Percentiles rank a stretch among this genome's conserved stretches.
phyloP scores from a whole-genome alignment of 1,140 invertebrate genomes.

The Eulimnadia texana region DNA sequence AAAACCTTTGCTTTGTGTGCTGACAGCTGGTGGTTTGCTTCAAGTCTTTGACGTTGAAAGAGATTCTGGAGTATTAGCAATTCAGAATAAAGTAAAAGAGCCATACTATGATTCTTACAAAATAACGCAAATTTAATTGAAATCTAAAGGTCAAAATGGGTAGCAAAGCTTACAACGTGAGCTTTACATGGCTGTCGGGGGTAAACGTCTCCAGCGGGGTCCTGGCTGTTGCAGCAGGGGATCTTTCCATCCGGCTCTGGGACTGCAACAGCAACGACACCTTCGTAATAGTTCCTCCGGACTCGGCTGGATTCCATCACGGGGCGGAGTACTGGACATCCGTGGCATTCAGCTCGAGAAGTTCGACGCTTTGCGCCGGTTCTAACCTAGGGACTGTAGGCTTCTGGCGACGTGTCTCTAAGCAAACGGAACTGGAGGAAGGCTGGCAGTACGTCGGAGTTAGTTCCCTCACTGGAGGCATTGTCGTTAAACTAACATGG shows the following conservation, averaged over 20 bases:
- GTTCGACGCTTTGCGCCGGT: constrained; percentile 55
- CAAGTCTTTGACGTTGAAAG: neutral
- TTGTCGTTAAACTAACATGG: constrained; percentile 28
- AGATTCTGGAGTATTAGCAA: neutral
- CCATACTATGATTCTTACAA: neutral
- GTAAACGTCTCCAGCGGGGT: constrained; percentile 32
- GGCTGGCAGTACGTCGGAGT: constrained; percentile 36
- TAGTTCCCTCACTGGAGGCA: constrained; percentile 32
- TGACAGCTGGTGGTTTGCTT: constrained; percentile 2
- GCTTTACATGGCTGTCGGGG: constrained; percentile 54
- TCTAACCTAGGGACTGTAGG: constrained; percentile 82
- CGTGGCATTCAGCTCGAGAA: constrained; percentile 45
- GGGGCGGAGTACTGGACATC: constrained; percentile 51
- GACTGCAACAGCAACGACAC: constrained; percentile 86
- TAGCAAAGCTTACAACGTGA: constrained; percentile 44
- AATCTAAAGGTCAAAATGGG: constrained; percentile 53
- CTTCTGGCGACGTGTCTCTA: constrained; percentile 48
- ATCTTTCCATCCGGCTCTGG: constrained; percentile 76
- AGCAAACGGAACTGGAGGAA: constrained; percentile 18
- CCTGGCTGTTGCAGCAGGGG: constrained; percentile 59
- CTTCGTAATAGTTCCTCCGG: constrained; percentile 52
- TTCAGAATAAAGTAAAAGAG: neutral
- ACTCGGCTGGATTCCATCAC: constrained; percentile 21
- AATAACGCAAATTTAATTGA: neutral
- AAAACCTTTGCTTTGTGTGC: neutral